Evolutionary conservation across 2,888 invertebrate genomes (phyloP), one percentile per base, ranked within the genome.

Genomic region (Acholoe squamosa): DNA sequence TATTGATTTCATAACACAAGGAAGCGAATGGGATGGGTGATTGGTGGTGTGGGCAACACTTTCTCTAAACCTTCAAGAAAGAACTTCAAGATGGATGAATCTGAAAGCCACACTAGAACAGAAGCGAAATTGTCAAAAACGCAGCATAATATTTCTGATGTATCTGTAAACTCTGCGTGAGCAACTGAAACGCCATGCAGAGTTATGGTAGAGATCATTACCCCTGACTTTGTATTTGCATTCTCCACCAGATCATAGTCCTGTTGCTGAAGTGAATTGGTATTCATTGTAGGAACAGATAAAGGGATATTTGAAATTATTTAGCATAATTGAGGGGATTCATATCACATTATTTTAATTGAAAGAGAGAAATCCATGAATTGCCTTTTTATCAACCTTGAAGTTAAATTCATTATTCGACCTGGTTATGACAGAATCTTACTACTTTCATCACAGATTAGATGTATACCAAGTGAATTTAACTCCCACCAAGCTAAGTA

Each of bases 171-270:
- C 22, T 71, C 28, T 71, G 71, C 28, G 7, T 71, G 71, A 14
- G 28, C 19, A 71, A 25, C 19, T 71, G 43, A 16, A 80, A 80
- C 33, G 34, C 34, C 80, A 80, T 80, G 80, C 80, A 33, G 33
- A 80, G 33, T 80, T 80, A 33, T 80, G 19, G 86, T 31, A 31
- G 25, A 28, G 86, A 86, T 28, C 7, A 22, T 86, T 86, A 86
- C 86, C 86, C 22, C n/a, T 54, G 86, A 25, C 25, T 54, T 86
- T 86, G 86, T 19, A 31, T 31, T 22, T 22, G 84, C 43, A 22
- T 34, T 31, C 33, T 86, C 86, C 86, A 86, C 86, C 54, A 86
- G 54, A 31, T 86, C 86, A 86, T 86, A 86, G 54, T 86, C 86
- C 33, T 86, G 86, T 86, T 86, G 86, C 86, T 86, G 86, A 33